Evolutionary conservation across 2,888 invertebrate species (phyloP).

Genomic region (Byasa hedistus): DNA sequence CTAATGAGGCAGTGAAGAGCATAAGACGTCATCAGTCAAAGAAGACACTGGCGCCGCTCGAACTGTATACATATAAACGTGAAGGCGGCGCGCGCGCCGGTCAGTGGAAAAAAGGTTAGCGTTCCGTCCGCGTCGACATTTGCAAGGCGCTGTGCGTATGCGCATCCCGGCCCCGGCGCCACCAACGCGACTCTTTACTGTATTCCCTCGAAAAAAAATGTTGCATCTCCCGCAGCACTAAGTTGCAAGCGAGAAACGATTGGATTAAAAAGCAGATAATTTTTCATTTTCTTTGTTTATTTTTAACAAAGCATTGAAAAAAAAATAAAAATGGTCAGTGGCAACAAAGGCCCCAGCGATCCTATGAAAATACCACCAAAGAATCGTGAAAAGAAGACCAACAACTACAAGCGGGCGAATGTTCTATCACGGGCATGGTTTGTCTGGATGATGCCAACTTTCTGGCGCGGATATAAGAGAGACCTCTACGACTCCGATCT

Average conservation of each 20-base stretch:
- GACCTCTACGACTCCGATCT: slow-evolving; percentile 85
- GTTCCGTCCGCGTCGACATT: slow-evolving; percentile 58
- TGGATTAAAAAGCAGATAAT: slow-evolving; percentile 35
- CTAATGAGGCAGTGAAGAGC: slow-evolving; percentile 39
- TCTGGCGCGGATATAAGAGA: slow-evolving; percentile 81
- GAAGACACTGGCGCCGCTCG: slow-evolving; percentile 36
- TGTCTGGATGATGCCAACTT: slow-evolving; percentile 78
- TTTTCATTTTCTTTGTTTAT: slow-evolving; percentile 33
- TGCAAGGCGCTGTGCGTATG: slow-evolving; percentile 59
- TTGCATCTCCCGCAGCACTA: slow-evolving; percentile 48
- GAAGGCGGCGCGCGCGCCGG: slow-evolving; percentile 55
- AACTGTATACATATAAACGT: slow-evolving; percentile 44
- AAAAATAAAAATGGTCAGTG: slow-evolving; percentile 70
- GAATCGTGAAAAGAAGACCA: slow-evolving; percentile 71
- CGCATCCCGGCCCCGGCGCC: slow-evolving; percentile 50
- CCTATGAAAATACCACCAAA: slow-evolving; percentile 69
- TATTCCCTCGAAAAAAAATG: slow-evolving; percentile 50
- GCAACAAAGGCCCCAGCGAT: slow-evolving; percentile 67
- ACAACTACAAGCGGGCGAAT: slow-evolving; percentile 70
- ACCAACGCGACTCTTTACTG: slow-evolving; percentile 43
- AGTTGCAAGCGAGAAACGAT: slow-evolving; percentile 38
- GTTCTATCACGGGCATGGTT: slow-evolving; percentile 71
- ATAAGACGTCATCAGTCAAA: slow-evolving; percentile 34
- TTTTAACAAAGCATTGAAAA: slow-evolving; percentile 31
- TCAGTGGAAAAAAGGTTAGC: slow-evolving; percentile 66